Evolutionary conservation across 2,888 invertebrate species (phyloP), one percentile per base, ranked within the genome.

Genomic region (Euphydryas editha): DNA sequence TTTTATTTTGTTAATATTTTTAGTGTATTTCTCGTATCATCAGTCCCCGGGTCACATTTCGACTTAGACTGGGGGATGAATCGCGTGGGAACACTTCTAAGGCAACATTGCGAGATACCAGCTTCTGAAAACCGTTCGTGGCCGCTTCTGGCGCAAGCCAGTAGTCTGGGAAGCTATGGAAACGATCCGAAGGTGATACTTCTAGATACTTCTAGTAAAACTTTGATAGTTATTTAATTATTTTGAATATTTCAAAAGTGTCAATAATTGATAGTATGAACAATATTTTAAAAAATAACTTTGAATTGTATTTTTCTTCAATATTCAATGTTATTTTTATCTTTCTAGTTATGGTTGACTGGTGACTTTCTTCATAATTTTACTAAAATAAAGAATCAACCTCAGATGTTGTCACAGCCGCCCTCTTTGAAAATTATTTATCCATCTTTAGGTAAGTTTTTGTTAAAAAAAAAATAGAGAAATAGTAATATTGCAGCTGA

Each of bases 91-190:
- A 83, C 94, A 5, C 78, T 96, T 46, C 84, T 98, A 11, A 92
- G 94, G 4, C 94, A 95, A 68, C 94, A 97, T 81, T 96, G 95
- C 42, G 83, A 86, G 0, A 77, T 93, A 0, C 86, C 94, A 0
- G 76, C 92, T 0, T 80, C 81, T 1, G 93, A 94, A 75, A 87
- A 17, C 13, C 49, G 65, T 7, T 24, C 56, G 15, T 96, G 97
- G 94, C 94, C 96, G 0, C 90, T 98, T 0, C 83, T 98, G 3
- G 96, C 96, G 0, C 99, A 99, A 87, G 96, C 97, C 63, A 98
- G 98, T 37, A 98, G 98, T 73, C 95, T 99, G 47, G 99, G 99
- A 24, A 96, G 96, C 69, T 94, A 97, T 59, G 98, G 98, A 1
- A 92, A 95, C 13, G 94, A 93, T 59, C 89, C 95, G 0, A 83